Evolutionary conservation across 2,888 invertebrate genomes (phyloP).

Genomic region (Ypsolopha scabrella): DNA sequence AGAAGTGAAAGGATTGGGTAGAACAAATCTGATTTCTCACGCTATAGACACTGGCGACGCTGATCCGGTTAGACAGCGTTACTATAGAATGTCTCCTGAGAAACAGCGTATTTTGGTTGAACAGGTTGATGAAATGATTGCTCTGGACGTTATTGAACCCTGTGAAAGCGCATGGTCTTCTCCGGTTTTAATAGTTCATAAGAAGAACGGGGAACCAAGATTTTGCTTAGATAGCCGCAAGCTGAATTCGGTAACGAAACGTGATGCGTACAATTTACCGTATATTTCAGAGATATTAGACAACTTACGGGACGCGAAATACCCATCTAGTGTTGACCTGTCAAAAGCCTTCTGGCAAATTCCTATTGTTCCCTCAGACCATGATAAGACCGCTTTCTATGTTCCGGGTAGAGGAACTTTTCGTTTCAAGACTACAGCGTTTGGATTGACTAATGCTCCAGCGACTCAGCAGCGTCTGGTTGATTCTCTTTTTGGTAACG

Average conservation of each 20-base stretch:
- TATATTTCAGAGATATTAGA: slow-evolving; percentile 13
- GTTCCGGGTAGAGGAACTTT: slow-evolving; percentile 4
- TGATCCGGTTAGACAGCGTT: too few relatives aligned
- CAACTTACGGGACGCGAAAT: slow-evolving; percentile 11
- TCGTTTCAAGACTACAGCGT: not conserved
- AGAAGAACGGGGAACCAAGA: not conserved
- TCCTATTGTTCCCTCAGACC: not conserved
- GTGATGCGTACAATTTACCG: not conserved
- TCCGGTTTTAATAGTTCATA: not conserved
- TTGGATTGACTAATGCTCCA: slow-evolving; percentile 4
- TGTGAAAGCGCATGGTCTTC: not conserved
- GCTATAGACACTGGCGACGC: too few relatives aligned
- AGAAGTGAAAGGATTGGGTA: too few relatives aligned
- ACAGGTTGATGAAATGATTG: not conserved
- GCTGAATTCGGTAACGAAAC: not conserved
- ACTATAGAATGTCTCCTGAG: not conserved
- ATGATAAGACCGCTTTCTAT: slow-evolving; percentile 6
- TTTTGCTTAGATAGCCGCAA: not conserved
- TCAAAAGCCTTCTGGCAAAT: slow-evolving; percentile 6
- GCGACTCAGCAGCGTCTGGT: not conserved
- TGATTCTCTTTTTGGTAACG: slow-evolving; percentile 7
- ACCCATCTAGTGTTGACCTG: slow-evolving; percentile 13
- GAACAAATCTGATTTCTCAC: too few relatives aligned
- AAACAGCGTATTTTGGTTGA: not conserved
- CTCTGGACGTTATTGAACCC: not conserved